Percentiles rank a stretch among this genome's conserved stretches.
Conservation (phyloP, 2,888 invertebrate genomes). For the Calephelis perditalis region DNA sequence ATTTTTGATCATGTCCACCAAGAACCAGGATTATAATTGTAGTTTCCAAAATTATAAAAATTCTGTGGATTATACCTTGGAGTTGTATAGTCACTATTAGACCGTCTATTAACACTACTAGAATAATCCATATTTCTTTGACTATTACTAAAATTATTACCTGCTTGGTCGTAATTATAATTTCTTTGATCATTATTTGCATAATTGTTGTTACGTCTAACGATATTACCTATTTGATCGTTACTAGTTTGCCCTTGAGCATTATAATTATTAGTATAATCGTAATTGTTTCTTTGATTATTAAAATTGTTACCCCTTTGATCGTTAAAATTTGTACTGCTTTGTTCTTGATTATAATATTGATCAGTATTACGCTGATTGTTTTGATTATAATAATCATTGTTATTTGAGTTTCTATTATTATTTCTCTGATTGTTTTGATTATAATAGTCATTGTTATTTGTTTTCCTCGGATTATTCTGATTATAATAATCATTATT, state of each 20-base stretch:
- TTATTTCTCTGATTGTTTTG: slow-evolving; percentile 12
- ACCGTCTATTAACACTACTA: slow-evolving; percentile 10
- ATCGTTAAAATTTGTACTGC: not conserved
- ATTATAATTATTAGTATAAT: not conserved
- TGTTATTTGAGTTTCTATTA: slow-evolving; percentile 8
- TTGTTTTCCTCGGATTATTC: slow-evolving; percentile 18
- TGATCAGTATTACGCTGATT: slow-evolving; percentile 6
- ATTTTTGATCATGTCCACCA: slow-evolving; percentile 18
- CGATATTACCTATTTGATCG: not conserved
- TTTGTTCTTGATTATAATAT: slow-evolving; percentile 5
- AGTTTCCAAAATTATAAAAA: slow-evolving; percentile 17
- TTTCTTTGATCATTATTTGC: slow-evolving; percentile 16
- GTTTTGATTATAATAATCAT: slow-evolving; percentile 12
- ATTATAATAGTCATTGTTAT: slow-evolving; percentile 4
- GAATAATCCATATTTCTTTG: slow-evolving; percentile 9
- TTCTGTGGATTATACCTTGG: slow-evolving; percentile 17
- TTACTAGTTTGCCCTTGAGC: not conserved
- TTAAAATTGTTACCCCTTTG: not conserved
- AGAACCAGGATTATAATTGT: slow-evolving; percentile 16
- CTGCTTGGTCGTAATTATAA: slow-evolving; percentile 9
- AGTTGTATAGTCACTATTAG: slow-evolving; percentile 21
- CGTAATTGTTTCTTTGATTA: slow-evolving; percentile 1
- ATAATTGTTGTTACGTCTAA: not conserved
- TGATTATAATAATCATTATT: slow-evolving; percentile 14
- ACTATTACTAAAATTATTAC: slow-evolving; percentile 12